A percentile compares a stretch with the other conserved stretches of the same genome.
Conservation (phyloP, 1,140 invertebrate species). For the Diachasma alloeum region DNA sequence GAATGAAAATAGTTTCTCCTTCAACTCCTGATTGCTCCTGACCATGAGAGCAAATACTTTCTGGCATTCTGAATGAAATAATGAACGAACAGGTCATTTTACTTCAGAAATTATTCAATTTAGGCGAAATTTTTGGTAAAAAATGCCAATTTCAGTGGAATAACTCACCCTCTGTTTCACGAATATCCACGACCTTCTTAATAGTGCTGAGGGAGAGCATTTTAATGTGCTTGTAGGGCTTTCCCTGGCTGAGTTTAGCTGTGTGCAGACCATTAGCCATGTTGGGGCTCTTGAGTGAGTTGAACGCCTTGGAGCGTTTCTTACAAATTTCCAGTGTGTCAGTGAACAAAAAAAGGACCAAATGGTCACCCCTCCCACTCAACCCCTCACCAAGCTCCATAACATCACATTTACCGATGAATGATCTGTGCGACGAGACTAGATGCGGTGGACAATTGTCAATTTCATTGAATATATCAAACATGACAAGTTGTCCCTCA, state of each 20-base stretch:
- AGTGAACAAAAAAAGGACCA: conserved; percentile 92
- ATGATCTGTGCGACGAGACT: conserved; percentile 89
- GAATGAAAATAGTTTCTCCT: conserved; percentile 89
- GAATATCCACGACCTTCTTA: conserved; percentile 89
- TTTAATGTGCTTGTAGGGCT: conserved; percentile 91
- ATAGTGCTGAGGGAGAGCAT: conserved; percentile 87
- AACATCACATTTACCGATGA: conserved; percentile 88
- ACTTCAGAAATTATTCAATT: no score
- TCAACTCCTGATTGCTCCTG: conserved; percentile 82
- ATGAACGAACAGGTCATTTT: conserved; percentile 17
- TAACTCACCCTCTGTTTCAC: conserved; percentile 78
- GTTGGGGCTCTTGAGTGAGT: conserved; percentile 75
- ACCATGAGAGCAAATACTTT: conserved; percentile 89
- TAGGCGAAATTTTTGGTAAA: not conserved
- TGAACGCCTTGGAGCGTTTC: conserved; percentile 81
- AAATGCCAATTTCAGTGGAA: conserved; percentile 12
- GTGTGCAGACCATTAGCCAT: conserved; percentile 68
- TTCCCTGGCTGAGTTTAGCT: conserved; percentile 71
- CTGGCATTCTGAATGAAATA: conserved; percentile 75
- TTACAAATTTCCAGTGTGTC: conserved; percentile 94
- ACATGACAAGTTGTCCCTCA: conserved; percentile 93
- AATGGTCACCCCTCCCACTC: conserved; percentile 84
- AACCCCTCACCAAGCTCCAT: conserved; percentile 87
- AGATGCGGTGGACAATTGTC: conserved; percentile 95
- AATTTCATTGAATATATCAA: conserved; percentile 97